These are phyloP conservation scores for Lithophane leautieri DNA, from an alignment of 2,888 invertebrate genomes.

Conservation along the genomic window DNA sequence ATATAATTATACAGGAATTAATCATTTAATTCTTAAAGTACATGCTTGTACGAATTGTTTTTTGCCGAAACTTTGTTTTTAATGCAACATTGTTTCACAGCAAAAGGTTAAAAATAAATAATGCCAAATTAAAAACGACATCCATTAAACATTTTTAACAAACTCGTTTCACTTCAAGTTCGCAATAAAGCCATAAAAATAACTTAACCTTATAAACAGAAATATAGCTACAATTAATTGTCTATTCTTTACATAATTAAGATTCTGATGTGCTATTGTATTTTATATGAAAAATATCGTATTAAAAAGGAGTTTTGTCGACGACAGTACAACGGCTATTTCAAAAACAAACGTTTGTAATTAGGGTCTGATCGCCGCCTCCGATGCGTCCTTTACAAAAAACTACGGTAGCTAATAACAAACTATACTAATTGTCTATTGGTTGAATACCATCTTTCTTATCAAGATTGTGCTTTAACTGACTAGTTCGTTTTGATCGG, in stretches of 20 bases:
- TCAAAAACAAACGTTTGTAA: constrained; percentile 88
- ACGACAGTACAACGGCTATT: constrained; percentile 83
- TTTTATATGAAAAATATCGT: constrained; percentile 38
- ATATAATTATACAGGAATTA: constrained; percentile 32
- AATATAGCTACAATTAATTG: constrained; percentile 35
- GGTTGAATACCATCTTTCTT: constrained; percentile 77
- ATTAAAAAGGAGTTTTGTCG: constrained; percentile 64
- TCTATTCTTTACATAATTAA: constrained; percentile 36
- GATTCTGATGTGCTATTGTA: constrained; percentile 23
- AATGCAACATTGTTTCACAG: constrained; percentile 16
- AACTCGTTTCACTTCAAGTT: constrained; percentile 33
- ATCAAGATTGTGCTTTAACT: constrained; percentile 64
- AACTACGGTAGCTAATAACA: constrained; percentile 84
- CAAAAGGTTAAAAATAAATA: constrained; percentile 17
- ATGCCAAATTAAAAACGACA: constrained; percentile 33
- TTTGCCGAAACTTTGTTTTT: neutral
- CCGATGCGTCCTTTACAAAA: constrained; percentile 71
- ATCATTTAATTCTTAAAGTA: constrained; percentile 33
- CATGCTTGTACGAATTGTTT: constrained; percentile 12
- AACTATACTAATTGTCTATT: constrained; percentile 80
- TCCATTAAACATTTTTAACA: constrained; percentile 13
- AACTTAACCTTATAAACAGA: constrained; percentile 28
- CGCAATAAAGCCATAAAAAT: constrained; percentile 35
- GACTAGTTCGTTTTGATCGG: neutral
- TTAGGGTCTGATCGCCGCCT: constrained; percentile 80